These are phyloP conservation scores for Cydia fagiglandana DNA, from an alignment of 1,140 invertebrate species.

Conservation along the genomic window DNA sequence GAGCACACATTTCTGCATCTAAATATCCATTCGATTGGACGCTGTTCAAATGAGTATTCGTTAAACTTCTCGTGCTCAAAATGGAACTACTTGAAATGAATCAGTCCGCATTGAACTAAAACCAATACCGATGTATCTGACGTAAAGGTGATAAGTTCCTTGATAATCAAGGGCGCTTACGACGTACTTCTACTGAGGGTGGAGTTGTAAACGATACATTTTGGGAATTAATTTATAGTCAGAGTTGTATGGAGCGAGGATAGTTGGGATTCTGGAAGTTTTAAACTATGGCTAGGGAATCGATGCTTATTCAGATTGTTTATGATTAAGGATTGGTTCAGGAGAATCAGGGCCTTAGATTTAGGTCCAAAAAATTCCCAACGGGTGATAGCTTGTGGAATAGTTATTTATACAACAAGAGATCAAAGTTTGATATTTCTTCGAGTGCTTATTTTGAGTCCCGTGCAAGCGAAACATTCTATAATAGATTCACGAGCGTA, in stretches of 20 bases:
- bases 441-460: too few species aligned
- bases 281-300: background rate
- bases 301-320: background rate
- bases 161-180: background rate
- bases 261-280: constrained; percentile 11
- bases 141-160: background rate
- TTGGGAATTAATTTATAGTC: constrained; percentile 17
- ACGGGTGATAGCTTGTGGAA: too few species aligned
- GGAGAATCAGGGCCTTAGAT: too few species aligned
- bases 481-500: too few species aligned
- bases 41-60: background rate
- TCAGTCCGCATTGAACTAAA: background rate
- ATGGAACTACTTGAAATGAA: constrained; percentile 2
- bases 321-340: background rate
- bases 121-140: background rate
- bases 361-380: too few species aligned
- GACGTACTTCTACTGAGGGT: background rate
- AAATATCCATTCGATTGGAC: background rate
- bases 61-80: constrained; percentile 9
- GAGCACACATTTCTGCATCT: background rate
- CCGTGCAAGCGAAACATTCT: too few species aligned
- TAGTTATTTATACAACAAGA: too few species aligned
- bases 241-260: constrained; percentile 1
- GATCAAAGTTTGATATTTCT: too few species aligned
- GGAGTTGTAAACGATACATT: background rate